A percentile compares a stretch with the other conserved stretches of the same genome.
These are phyloP conservation scores for Mystacornis crossleyi DNA, from an alignment of 2,113 vertebrate species.

Conservation along the genomic window DNA sequence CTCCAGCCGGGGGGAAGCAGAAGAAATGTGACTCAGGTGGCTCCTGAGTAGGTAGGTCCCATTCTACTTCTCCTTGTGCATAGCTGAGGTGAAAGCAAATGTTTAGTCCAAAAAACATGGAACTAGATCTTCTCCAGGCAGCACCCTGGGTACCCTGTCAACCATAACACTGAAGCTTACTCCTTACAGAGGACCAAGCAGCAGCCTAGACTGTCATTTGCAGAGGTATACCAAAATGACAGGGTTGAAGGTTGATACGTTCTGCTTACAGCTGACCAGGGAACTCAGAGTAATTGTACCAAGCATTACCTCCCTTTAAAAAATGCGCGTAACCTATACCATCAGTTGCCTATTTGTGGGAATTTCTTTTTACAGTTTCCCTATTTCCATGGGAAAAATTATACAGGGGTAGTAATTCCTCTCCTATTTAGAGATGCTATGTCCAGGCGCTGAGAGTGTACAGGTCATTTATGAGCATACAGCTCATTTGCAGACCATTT, in stretches of 20 bases:
- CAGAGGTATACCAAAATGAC: not conserved
- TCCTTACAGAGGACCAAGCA: not conserved
- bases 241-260: not conserved
- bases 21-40: not conserved
- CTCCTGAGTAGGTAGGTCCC: not conserved
- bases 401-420: not conserved
- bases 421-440: not conserved
- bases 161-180: not conserved
- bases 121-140: not conserved
- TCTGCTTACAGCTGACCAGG: not conserved
- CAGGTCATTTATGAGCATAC: not conserved
- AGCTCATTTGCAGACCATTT: constrained; percentile 8
- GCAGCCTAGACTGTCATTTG: not conserved
- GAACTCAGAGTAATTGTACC: not conserved
- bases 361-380: no score
- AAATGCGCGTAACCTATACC: not conserved
- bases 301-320: not conserved
- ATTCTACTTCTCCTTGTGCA: not conserved
- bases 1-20: not conserved
- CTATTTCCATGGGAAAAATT: not conserved
- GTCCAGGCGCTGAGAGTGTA: not conserved
- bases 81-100: not conserved
- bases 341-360: not conserved
- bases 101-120: not conserved
- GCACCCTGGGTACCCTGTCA: fast-evolving